Base-by-base conservation (phyloP, 2,888 invertebrate genomes). In the Latheticus oryzae region DNA sequence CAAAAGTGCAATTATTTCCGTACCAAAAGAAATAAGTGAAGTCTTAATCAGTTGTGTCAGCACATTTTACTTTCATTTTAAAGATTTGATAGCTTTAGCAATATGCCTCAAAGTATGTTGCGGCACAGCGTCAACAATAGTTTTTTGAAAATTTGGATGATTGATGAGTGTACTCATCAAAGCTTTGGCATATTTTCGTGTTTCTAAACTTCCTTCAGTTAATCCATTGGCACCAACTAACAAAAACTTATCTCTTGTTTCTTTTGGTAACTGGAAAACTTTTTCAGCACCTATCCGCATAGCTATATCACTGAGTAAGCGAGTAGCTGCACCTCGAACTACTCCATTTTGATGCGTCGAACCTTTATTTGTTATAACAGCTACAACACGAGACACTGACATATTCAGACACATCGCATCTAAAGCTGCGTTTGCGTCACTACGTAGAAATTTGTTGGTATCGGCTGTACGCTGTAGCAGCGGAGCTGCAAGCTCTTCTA, bases 381-480 rank as follows among this genome's bases (percentile, higher is more conserved):
- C 79, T 1, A 88, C 84, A 0, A 88, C 85, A 65, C 89, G 87
- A 3, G 83, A 80, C 3, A 89, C 85, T 16, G 87, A 86, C 9
- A 93, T 83, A 58, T 89, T 84, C 53, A 91, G 88, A 54, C 93
- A 88, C 85, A 98, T 89, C 7, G 86, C 83, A 68, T 89, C 90
- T 28, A 98, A 78, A 1, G 96, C 92, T 5, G 84, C 83, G 53
- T 89, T 88, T 1, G 95, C 93, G 78, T 97, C 97, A 21, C 91
- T 91, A 12, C 96, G 84, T 42, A 98, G 84, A 76, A 98, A 97
- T 67, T 90, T 88, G 79, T 96, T 97, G 3, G 95, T 96, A 73
- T 98, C 97, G 0, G 95, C 95, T 40, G 93, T 91, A 58, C 96
- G 88, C 66, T 91, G 90, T 17, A 97, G 82, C 53, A 97, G 79